Evolutionary conservation across 1,140 invertebrate genomes (phyloP).

Genomic region (Drosophila parvula): DNA sequence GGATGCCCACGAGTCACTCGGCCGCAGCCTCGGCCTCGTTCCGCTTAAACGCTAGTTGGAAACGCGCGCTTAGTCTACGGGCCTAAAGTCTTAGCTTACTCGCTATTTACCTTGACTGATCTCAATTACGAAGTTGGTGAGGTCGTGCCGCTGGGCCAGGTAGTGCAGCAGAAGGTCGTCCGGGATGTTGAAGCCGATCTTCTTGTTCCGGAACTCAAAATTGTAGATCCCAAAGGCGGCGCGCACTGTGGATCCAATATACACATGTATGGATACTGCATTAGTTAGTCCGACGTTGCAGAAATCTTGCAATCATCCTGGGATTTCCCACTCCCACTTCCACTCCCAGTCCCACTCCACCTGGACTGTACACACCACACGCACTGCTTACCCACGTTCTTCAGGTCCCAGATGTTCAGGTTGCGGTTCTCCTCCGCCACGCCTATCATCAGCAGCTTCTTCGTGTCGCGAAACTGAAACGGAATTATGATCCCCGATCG

Average conservation of each 20-base stretch:
- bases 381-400: slow-evolving; percentile 76
- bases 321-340: slow-evolving; percentile 1
- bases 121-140: slow-evolving; percentile 83
- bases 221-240: slow-evolving; percentile 82
- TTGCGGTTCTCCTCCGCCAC: slow-evolving; percentile 80
- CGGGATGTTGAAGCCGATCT: slow-evolving; percentile 81
- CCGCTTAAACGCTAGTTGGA: slow-evolving; percentile 66
- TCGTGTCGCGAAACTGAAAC: slow-evolving; percentile 83
- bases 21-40: neutral
- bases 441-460: slow-evolving; percentile 80
- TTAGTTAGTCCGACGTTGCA: slow-evolving; percentile 4
- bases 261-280: neutral
- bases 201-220: slow-evolving; percentile 82
- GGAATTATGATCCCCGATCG: slow-evolving; percentile 82
- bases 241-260: slow-evolving; percentile 57
- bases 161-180: slow-evolving; percentile 79
- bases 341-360: slow-evolving; percentile 5
- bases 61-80: slow-evolving; percentile 54
- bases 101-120: slow-evolving; percentile 80
- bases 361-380: neutral
- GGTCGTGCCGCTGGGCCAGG: slow-evolving; percentile 78
- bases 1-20: slow-evolving; percentile 18
- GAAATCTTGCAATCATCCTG: neutral
- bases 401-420: slow-evolving; percentile 81
- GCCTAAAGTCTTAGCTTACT: slow-evolving; percentile 5